phyloP scores from a whole-genome alignment of 2,113 vertebrate genomes.

The Sciurus niger region DNA sequence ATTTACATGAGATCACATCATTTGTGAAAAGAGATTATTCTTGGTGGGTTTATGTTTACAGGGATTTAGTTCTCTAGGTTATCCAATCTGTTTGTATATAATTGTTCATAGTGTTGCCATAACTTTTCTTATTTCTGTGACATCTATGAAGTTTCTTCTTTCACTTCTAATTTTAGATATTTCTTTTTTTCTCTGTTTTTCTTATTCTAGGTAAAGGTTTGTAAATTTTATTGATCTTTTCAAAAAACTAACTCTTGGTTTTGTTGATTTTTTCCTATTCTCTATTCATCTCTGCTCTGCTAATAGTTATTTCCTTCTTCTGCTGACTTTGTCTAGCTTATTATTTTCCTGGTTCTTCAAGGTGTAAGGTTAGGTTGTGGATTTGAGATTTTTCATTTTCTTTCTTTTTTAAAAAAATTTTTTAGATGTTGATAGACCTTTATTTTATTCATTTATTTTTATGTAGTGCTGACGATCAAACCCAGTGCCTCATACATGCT shows the following conservation, averaged over 20 bases:
- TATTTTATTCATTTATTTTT: too few relatives aligned
- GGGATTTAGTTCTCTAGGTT: background rate
- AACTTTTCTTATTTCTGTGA: background rate
- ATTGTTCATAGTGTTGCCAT: background rate
- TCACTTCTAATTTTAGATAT: background rate
- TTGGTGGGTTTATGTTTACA: background rate
- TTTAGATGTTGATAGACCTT: too few relatives aligned
- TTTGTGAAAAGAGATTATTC: background rate
- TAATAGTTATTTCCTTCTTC: background rate
- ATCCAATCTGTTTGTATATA: background rate
- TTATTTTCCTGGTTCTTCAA: background rate
- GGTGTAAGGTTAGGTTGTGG: background rate
- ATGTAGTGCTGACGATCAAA: too few relatives aligned
- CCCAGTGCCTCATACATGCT: too few relatives aligned
- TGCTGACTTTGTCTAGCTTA: background rate
- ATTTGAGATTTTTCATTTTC: background rate
- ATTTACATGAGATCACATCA: background rate
- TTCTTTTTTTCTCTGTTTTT: background rate
- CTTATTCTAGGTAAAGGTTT: background rate
- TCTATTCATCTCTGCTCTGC: background rate
- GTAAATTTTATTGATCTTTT: background rate
- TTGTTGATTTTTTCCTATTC: background rate
- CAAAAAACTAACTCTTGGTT: background rate
- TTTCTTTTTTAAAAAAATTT: too few relatives aligned
- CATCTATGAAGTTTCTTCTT: background rate